Evolutionary conservation across 2,113 vertebrate genomes (phyloP), one percentile per base, ranked within the genome.

Genomic region (Taurulus bubalis): DNA sequence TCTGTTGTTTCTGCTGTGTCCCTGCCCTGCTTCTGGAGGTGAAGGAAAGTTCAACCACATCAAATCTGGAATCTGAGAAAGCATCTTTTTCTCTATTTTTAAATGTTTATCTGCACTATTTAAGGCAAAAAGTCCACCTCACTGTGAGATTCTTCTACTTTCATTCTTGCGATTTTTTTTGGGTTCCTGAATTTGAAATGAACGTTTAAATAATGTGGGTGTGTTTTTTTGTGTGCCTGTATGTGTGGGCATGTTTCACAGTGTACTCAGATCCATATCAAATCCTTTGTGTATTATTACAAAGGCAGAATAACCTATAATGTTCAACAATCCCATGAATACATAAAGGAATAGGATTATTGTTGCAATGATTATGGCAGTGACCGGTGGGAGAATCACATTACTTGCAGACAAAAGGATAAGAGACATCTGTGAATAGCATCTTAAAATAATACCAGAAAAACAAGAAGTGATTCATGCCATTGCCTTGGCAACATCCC

Each of bases 31-130:
- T 26, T 60, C 53, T 66, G 72, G 85, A 90, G 92, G 90, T 92
- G 83, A 93, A 56, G 80, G 64, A 87, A 80, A 91, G 93, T 92
- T 94, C 91, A 94, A 47, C 76, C 78, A 38, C 82, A 80, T 62
- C 77, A 85, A 88, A 91, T 90, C 75, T 71, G 87, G 84, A 91
- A 76, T 91, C 83, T 77, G 53, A 82, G 77, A 79, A 53, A 67
- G 51, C 56, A 83, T 85, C 67, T 70, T 30, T 79, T 16, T 56
- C n/a, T 71, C 40, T 71, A 53, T 70, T 89, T 85, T n/a, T 79
- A 3, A 5, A 65, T 82, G 60, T 78, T 53, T n/a, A 38, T 26
- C 22, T 66, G 28, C 30, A 47, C 28, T 28, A 53, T 69, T 68
- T n/a, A 62, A 1, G 32, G 30, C 22, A 73, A n/a, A 53, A 45